Base-by-base conservation (phyloP, 2,113 vertebrate species). In the Sus scrofa region DNA sequence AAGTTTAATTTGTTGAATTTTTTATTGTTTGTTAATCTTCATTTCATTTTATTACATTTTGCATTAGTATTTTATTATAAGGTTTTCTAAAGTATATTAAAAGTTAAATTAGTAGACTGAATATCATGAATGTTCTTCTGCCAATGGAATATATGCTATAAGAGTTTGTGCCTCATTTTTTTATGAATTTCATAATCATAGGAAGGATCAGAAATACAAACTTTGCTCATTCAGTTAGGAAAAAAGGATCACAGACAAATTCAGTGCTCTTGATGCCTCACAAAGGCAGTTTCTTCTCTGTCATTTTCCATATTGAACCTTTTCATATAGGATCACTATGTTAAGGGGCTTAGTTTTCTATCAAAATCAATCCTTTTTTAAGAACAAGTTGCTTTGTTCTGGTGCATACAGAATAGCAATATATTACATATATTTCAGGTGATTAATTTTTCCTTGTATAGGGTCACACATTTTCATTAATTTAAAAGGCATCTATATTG, bases 401-500 rank as follows among this genome's bases (percentile, higher is more conserved):
- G 67, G 60, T 95, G 83, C 3, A 77, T 14, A 97, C 32, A 95
- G 5, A 30, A 73, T 14, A 56, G 78, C 0, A 88, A 96, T 74
- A 89, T 32, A 86, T 97, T 89, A 85, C 81, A 86, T 12, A 19
- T 85, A 71, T 94, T 82, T 96, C 22, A 95, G 88, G 19, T 20
- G 5, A 89, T 88, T 94, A 90, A 73, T 78, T 94, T 65, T 4
- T 39, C 60, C 86, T 87, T 95, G 0, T 0, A 0, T 24, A 79
- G n/a, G 74, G 2, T 26, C 54, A 73, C 54, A 19, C 3, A 56
- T 94, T 74, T 97, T 96, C 95, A 86, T 94, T 26, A 60, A 92
- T 92, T 96, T 83, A 96, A 95, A 67, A 58, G 67, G 32, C 81
- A 44, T 37, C 9, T 83, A 94, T 93, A 95, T 91, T 89, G 19